Evolutionary conservation across 2,113 vertebrate species (phyloP), one percentile per base, ranked within the genome.

Genomic region (Clarias gariepinus): DNA sequence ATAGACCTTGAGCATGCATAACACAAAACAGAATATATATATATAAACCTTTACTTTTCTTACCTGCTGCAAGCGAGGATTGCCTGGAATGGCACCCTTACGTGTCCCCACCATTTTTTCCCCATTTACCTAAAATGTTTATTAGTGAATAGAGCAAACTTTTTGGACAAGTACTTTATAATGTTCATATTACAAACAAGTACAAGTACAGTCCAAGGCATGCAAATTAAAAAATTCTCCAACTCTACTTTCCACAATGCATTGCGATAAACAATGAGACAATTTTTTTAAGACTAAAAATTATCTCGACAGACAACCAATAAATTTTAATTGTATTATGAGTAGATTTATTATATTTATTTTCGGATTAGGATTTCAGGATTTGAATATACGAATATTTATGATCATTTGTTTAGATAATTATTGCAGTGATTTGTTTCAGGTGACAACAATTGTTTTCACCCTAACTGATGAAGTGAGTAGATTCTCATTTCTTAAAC

Each of bases 31-130:
- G 41, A 74, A 12, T 25, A 74, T n/a, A 25, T 25, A 74, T 25
- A 12, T 41, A 74, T n/a, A n/a, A n/a, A n/a, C n/a, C 4, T 74
- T 0, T 41, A 25, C 9, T 71, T 33, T 68, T 15, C 28, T 13
- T 68, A 30, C 13, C 28, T 12, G 15, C n/a, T 69, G 30, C 2
- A 5, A n/a, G n/a, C n/a, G n/a, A n/a, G n/a, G n/a, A n/a, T n/a
- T n/a, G n/a, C n/a, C n/a, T n/a, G n/a, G n/a, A n/a, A 15, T 69
- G 66, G 15, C 12, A 30, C n/a, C 13, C 25, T 12, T 3, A 21
- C 3, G 1, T 28, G 2, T 9, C 25, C n/a, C 8, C 9, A 2
- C 10, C 13, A 1, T 3, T n/a, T 3, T n/a, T 25, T n/a, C 64
- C n/a, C 28, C 28, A 33, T 15, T 33, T 5, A 69, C 30, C 30